phyloP scores from a whole-genome alignment of 2,113 vertebrate species.

The Platichthys flesus region DNA sequence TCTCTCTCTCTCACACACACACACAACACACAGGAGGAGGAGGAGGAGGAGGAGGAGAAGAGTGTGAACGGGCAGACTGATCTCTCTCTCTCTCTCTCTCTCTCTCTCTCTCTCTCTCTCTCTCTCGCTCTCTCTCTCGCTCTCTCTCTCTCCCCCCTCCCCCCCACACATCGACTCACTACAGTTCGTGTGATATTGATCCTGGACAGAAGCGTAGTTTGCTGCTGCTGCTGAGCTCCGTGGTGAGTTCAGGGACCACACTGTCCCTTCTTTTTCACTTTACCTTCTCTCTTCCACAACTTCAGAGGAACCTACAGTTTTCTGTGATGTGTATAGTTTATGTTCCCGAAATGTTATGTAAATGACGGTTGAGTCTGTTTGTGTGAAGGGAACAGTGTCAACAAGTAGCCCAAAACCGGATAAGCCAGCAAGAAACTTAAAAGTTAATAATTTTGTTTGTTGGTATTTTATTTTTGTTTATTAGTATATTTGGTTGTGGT shows the following conservation, averaged over 20 bases:
- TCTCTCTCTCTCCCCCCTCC: too few relatives aligned
- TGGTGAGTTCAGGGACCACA: constrained; percentile 8
- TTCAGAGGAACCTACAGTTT: neutral
- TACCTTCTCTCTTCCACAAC: neutral
- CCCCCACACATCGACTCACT: too few relatives aligned
- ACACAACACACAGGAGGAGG: too few relatives aligned
- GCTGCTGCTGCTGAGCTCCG: neutral
- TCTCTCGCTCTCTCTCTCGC: too few relatives aligned
- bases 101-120: too few relatives aligned
- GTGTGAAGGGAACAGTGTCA: neutral
- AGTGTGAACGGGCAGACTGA: too few relatives aligned
- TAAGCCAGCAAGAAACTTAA: too few relatives aligned
- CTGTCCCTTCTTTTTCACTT: neutral
- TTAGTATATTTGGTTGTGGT: neutral
- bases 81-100: too few relatives aligned
- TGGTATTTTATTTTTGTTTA: neutral
- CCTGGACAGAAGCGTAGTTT: neutral
- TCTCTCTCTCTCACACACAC: too few relatives aligned
- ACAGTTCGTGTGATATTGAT: neutral
- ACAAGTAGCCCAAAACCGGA: neutral
- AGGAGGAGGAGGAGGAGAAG: constrained; percentile 24
- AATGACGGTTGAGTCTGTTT: neutral
- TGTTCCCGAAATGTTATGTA: too few relatives aligned
- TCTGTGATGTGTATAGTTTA: too few relatives aligned
- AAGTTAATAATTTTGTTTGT: neutral